A percentile compares a stretch with the other conserved stretches of the same genome.
Evolutionary conservation across 2,113 vertebrate species (phyloP).

Genomic region (Sylvietta virens): DNA sequence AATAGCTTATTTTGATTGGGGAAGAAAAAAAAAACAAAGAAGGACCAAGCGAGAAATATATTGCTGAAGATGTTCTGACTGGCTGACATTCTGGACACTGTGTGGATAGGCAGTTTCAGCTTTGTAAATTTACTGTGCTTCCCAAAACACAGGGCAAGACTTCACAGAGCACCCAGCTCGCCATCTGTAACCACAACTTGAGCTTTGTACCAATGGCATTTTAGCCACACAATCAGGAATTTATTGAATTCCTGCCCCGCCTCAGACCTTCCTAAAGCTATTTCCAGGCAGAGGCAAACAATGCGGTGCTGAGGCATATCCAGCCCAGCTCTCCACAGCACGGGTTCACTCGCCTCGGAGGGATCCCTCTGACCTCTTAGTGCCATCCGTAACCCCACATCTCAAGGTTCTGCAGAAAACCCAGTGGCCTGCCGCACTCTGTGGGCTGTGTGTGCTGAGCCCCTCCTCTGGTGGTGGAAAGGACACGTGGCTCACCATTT

Average conservation of each 20-base stretch:
- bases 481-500: not conserved
- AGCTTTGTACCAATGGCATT: not conserved
- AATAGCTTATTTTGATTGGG: not conserved
- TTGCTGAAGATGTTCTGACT: not conserved
- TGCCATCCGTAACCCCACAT: fast-evolving
- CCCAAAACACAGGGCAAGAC: not conserved
- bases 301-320: not conserved
- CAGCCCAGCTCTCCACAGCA: not conserved
- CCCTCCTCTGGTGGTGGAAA: not conserved
- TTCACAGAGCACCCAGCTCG: not conserved
- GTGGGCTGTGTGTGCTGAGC: not conserved
- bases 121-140: not conserved
- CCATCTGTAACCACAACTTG: not conserved
- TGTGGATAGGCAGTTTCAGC: not conserved
- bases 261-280: not conserved
- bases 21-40: not conserved
- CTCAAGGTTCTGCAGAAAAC: not conserved
- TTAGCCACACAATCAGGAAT: not conserved
- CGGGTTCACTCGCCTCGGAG: fast-evolving
- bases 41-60: not conserved
- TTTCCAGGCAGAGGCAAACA: not conserved
- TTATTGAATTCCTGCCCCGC: not conserved
- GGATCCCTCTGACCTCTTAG: not conserved
- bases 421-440: not conserved
- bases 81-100: not conserved